These are phyloP conservation scores for Trachemys scripta DNA, from an alignment of 2,113 vertebrate genomes.

Conservation along the genomic window DNA sequence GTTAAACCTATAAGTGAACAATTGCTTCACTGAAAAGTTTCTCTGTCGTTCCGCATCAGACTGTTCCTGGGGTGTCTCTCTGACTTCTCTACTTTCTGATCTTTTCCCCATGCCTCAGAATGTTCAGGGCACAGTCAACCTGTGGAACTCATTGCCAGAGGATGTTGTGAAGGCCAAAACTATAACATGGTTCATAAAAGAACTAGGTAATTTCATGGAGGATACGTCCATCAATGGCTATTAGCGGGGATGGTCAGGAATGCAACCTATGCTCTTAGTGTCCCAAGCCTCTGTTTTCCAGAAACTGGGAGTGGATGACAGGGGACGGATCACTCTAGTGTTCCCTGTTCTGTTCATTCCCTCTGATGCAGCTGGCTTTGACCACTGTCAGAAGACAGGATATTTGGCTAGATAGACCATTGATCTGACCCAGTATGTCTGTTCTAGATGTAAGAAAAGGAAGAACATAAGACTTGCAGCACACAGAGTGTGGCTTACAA, in stretches of 20 bases:
- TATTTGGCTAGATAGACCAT: too few species aligned
- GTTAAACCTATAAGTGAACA: not conserved
- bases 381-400: too few species aligned
- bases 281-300: not conserved
- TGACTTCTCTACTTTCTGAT: not conserved
- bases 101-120: not conserved
- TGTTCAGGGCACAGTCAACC: not conserved
- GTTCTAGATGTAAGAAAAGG: too few species aligned
- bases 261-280: not conserved
- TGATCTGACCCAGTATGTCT: too few species aligned
- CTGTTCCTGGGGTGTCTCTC: not conserved
- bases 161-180: not conserved
- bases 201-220: not conserved
- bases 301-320: not conserved
- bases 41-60: not conserved
- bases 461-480: not conserved
- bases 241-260: too few species aligned
- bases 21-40: not conserved
- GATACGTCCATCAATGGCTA: not conserved
- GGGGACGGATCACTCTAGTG: not conserved
- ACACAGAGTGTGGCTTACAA: not conserved
- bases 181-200: not conserved
- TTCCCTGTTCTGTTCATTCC: too few species aligned
- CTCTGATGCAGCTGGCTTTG: too few species aligned
- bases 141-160: not conserved